These are phyloP conservation scores for Gila orcuttii DNA, from an alignment of 2,113 vertebrate species.

Conservation along the genomic window DNA sequence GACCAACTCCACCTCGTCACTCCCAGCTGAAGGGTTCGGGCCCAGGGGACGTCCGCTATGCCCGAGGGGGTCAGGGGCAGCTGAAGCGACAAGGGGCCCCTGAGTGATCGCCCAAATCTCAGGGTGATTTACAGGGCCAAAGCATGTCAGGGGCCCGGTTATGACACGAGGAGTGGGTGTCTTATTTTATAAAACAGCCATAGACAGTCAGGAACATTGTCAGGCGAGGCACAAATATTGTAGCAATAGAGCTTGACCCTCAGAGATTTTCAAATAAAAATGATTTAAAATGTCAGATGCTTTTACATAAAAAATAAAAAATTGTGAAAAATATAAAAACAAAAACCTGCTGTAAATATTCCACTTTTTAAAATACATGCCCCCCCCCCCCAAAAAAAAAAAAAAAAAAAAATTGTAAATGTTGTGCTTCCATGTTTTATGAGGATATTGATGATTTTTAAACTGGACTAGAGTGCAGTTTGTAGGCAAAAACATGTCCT, in stretches of 20 bases:
- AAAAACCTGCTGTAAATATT: no score
- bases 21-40: conserved; percentile 47
- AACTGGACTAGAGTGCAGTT: not conserved
- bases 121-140: conserved; percentile 51
- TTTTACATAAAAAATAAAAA: not conserved
- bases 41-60: conserved; percentile 30
- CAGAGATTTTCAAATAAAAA: not conserved
- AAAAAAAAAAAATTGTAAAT: no score
- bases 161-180: conserved; percentile 14
- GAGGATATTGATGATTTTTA: no score
- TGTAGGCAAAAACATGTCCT: not conserved
- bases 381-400: no score
- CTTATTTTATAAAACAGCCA: conserved; percentile 33
- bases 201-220: not conserved
- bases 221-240: not conserved
- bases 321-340: no score
- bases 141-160: conserved; percentile 31
- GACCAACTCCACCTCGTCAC: conserved; percentile 49
- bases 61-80: conserved; percentile 44
- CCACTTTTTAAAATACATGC: no score
- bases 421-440: no score
- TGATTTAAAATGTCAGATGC: not conserved
- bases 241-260: not conserved
- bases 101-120: conserved; percentile 43
- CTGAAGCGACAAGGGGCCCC: conserved; percentile 4